These are phyloP conservation scores for Acanthurus leucopareius DNA, from an alignment of 2,797 vertebrate genomes.

Conservation along the genomic window DNA sequence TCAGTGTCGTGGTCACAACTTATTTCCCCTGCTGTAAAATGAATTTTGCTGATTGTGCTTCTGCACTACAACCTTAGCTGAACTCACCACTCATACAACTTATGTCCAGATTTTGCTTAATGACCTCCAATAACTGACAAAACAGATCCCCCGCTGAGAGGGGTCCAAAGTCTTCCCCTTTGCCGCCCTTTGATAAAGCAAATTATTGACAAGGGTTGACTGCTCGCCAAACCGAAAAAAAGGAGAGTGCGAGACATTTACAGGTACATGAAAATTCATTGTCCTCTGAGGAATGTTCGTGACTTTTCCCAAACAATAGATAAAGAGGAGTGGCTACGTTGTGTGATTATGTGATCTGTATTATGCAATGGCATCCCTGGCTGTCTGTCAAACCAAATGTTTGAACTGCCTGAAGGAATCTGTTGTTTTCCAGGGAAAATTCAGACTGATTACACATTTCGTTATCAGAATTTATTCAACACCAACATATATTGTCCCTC, in stretches of 20 bases:
- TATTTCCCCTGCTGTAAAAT: not conserved
- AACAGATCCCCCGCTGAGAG: constrained; percentile 70
- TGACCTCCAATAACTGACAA: constrained; percentile 50
- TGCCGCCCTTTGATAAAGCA: constrained; percentile 65
- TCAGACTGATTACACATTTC: not conserved
- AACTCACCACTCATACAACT: not conserved
- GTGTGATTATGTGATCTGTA: constrained; percentile 33
- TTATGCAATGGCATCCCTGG: constrained; percentile 58
- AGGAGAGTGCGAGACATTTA: constrained; percentile 15
- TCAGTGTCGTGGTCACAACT: not conserved
- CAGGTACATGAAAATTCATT: constrained; percentile 28
- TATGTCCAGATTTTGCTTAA: constrained; percentile 25
- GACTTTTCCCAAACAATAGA: constrained; percentile 33
- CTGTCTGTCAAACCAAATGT: constrained; percentile 56
- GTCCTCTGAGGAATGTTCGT: constrained; percentile 55
- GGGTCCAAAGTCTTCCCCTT: constrained; percentile 76
- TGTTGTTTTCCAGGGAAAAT: constrained; percentile 33
- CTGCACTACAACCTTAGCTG: not conserved
- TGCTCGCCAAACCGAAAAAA: constrained; percentile 28
- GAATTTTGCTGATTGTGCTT: not conserved
- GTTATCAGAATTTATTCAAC: constrained; percentile 38
- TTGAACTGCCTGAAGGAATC: constrained; percentile 53
- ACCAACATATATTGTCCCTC: not conserved
- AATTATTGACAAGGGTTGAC: constrained; percentile 79
- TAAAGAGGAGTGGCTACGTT: constrained; percentile 49